Base-by-base conservation (phyloP, 2,888 invertebrate species). In the Smittia aterrima region DNA sequence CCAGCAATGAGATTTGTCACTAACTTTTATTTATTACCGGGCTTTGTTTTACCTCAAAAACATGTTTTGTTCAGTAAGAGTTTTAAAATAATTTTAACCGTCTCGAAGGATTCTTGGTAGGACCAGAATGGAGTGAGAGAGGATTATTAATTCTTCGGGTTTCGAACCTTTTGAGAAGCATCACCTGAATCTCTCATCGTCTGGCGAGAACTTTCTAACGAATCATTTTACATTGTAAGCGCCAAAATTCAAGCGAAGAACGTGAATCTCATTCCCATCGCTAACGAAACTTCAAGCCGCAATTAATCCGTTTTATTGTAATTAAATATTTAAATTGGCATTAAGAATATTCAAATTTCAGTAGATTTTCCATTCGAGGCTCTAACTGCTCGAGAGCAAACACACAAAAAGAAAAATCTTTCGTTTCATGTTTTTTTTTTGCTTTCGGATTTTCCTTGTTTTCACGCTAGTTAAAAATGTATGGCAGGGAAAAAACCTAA, bases 271-370 rank as follows among this genome's bases (percentile, higher is more conserved):
- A 58, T 22, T 58, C 58, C 11, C 47, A 6, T 47, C 2, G 2
- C n/a, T 47, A 58, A 58, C 22, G 18, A 18, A 58, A 58, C 18
- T 58, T 22, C 58, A 58, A 58, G 58, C 58, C 58, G n/a, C 58
- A 64, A 64, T 64, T 27, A 64, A 64, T 64, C 64, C 64, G 27
- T 58, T 58, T 58, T 7, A 47, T 47, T 47, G 47, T 47, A 58
- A 58, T 58, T 58, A 58, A 58, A 58, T 58, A 58, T 64, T 64
- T 27, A 64, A 64, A 64, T 24, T 64, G 64, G 64, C 25, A 25
- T 64, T 64, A 64, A 64, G 20, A 64, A 27, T 64, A 64, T 64
- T 64, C 64, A 64, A 25, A 64, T 64, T 64, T 11, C 64, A 6
- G 32, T 32, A 32, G 32, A 22, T 58, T 58, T 58, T 58, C 24